phyloP scores from a whole-genome alignment of 2,888 invertebrate genomes.

The Eilema griseolum region DNA sequence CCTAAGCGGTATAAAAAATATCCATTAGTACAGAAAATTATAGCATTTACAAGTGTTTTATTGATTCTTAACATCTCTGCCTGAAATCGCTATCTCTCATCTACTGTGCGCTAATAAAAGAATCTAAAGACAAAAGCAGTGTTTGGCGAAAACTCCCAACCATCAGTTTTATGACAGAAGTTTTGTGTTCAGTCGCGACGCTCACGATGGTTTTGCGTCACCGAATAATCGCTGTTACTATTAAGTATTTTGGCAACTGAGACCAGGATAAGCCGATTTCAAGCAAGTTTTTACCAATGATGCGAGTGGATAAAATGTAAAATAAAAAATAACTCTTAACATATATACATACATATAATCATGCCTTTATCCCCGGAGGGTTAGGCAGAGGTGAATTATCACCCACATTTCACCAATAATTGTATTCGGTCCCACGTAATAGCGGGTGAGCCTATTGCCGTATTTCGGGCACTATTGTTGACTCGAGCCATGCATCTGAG shows the following conservation, averaged over 20 bases:
- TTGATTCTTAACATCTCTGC: background rate
- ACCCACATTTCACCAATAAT: too few relatives aligned
- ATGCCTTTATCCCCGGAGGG: too few relatives aligned
- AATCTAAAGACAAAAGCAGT: slow-evolving; percentile 44
- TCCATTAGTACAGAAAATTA: background rate
- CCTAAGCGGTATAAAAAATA: too few relatives aligned
- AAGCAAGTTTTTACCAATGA: slow-evolving; percentile 10
- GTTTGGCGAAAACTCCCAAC: slow-evolving; percentile 48
- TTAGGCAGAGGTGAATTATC: too few relatives aligned
- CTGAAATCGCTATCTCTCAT: slow-evolving; percentile 10
- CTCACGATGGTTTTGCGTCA: slow-evolving; percentile 12
- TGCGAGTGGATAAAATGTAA: background rate
- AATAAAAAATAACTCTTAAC: too few relatives aligned
- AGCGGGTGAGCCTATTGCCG: too few relatives aligned
- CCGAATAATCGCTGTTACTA: slow-evolving; percentile 16
- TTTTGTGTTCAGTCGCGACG: slow-evolving; percentile 35
- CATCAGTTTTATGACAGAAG: slow-evolving; percentile 54
- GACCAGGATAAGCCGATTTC: slow-evolving; percentile 26
- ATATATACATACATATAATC: too few relatives aligned
- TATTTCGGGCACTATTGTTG: too few relatives aligned
- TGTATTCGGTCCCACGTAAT: too few relatives aligned
- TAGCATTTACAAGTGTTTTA: background rate
- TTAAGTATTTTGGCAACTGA: slow-evolving; percentile 14
- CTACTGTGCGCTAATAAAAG: slow-evolving; percentile 12
- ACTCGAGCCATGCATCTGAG: too few relatives aligned